Conservation (phyloP, 2,888 invertebrate species). For the Lasiommata megera region DNA sequence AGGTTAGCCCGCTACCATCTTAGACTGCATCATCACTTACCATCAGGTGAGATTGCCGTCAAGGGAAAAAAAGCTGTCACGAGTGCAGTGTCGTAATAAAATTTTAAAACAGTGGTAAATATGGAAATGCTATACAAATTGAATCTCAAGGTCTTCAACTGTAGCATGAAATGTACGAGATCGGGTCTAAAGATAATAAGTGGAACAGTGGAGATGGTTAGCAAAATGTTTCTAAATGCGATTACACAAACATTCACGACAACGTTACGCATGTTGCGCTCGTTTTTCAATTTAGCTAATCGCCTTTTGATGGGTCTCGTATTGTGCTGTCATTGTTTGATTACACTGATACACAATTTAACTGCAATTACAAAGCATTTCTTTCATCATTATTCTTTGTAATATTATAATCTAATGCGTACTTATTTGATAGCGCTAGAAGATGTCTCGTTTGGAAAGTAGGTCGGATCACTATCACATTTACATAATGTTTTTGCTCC, state of each 20-base stretch:
- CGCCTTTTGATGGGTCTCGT: constrained; percentile 60
- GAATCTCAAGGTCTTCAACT: constrained; percentile 20
- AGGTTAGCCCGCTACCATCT: too few relatives aligned
- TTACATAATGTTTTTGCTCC: constrained; percentile 15
- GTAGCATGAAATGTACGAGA: constrained; percentile 17
- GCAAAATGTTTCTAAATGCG: constrained; percentile 51
- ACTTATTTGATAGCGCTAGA: constrained; percentile 26
- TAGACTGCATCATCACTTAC: too few relatives aligned
- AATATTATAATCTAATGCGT: constrained; percentile 26
- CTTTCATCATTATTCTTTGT: constrained; percentile 55
- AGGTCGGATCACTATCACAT: constrained; percentile 22
- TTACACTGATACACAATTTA: constrained; percentile 52
- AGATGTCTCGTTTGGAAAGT: constrained; percentile 32
- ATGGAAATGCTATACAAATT: constrained; percentile 15
- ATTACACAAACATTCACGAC: constrained; percentile 19
- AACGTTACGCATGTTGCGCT: constrained; percentile 45
- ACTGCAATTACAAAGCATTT: constrained; percentile 52
- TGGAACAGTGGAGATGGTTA: constrained; percentile 41
- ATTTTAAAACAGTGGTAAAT: constrained; percentile 14
- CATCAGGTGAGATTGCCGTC: too few relatives aligned
- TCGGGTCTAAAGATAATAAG: constrained; percentile 32
- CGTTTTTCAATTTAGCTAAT: constrained; percentile 59
- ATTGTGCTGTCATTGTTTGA: constrained; percentile 50
- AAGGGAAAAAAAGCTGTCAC: not conserved
- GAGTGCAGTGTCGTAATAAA: not conserved